phyloP scores from a whole-genome alignment of 1,140 invertebrate species.

The Euwallacea similis region DNA sequence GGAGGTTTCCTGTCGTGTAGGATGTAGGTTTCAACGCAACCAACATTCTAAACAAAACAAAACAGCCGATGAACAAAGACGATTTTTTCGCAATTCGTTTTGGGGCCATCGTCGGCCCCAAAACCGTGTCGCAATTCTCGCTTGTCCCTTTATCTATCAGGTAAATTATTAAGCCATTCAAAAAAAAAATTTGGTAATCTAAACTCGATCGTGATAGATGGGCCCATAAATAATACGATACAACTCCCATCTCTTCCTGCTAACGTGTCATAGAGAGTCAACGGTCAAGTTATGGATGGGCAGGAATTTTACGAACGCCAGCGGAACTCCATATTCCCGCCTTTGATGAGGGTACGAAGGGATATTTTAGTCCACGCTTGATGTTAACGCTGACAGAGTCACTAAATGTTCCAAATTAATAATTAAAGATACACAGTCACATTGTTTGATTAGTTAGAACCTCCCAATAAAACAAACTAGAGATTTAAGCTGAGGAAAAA shows the following conservation, averaged over 20 bases:
- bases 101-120: too few species aligned
- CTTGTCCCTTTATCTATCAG: not conserved
- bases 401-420: too few species aligned
- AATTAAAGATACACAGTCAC: too few species aligned
- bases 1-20: not conserved
- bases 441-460: too few species aligned
- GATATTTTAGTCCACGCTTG: not conserved
- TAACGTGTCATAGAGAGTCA: constrained; percentile 23
- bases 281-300: constrained; percentile 22
- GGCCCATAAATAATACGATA: constrained; percentile 41
- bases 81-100: too few species aligned
- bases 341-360: constrained; percentile 9
- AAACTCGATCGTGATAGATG: constrained; percentile 40
- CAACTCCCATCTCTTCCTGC: constrained; percentile 28
- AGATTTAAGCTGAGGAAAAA: too few species aligned
- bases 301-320: constrained; percentile 12
- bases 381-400: too few species aligned
- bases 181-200: constrained; percentile 41
- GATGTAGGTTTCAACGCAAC: too few species aligned
- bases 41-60: too few species aligned
- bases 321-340: not conserved
- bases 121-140: too few species aligned
- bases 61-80: too few species aligned
- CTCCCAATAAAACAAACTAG: too few species aligned
- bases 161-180: constrained; percentile 40